These are phyloP conservation scores for Nipponacmea schrenckii DNA, from an alignment of 2,888 invertebrate species.

Conservation along the genomic window DNA sequence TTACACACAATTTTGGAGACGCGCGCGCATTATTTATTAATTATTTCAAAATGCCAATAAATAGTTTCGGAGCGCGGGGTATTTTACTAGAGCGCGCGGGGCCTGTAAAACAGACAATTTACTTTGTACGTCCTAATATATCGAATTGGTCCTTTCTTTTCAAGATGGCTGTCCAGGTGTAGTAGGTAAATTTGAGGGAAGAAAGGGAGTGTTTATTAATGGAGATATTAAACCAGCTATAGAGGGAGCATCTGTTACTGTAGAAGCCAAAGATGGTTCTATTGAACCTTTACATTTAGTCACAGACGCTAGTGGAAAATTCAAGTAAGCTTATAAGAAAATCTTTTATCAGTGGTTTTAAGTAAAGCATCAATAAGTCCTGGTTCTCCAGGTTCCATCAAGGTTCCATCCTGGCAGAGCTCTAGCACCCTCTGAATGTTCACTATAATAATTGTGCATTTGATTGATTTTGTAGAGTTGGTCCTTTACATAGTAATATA, in stretches of 20 bases:
- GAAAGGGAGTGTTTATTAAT: slow-evolving; percentile 68
- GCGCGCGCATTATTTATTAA: no score
- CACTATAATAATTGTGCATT: background rate
- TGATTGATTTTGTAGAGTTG: slow-evolving; percentile 72
- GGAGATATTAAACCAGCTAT: slow-evolving; percentile 75
- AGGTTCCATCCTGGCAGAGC: no score
- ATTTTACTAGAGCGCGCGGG: no score
- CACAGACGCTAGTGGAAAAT: slow-evolving; percentile 80
- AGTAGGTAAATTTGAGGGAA: slow-evolving; percentile 56
- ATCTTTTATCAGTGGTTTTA: background rate
- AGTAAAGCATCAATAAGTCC: no score
- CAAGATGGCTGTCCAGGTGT: slow-evolving; percentile 60
- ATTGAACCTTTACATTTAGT: slow-evolving; percentile 54
- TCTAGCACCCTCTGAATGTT: no score
- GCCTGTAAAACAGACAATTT: no score
- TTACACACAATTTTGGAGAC: no score
- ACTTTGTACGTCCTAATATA: no score
- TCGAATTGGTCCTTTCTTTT: background rate
- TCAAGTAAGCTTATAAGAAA: slow-evolving; percentile 67
- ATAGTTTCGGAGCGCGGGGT: no score
- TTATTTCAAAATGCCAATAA: no score
- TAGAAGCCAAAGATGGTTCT: slow-evolving; percentile 53
- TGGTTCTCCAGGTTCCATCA: no score
- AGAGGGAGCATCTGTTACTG: slow-evolving; percentile 66
- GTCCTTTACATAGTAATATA: slow-evolving; percentile 81